A percentile compares a stretch with the other conserved stretches of the same genome.
Evolutionary conservation across 2,113 vertebrate species (phyloP).

Genomic region (Crotophaga sulcirostris): DNA sequence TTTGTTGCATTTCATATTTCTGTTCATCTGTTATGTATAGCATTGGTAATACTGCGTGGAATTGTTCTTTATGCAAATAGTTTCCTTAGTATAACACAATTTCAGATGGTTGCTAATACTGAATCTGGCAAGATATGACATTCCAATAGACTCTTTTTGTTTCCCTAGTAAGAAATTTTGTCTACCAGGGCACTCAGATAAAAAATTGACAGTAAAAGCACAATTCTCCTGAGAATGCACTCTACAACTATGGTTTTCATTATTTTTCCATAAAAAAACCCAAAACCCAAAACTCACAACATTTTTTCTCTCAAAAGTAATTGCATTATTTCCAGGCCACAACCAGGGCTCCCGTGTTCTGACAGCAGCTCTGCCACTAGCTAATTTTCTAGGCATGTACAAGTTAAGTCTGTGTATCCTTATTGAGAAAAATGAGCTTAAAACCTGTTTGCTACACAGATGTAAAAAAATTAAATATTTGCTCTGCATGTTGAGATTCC

Average conservation of each 20-base stretch:
- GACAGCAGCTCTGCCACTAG: not conserved
- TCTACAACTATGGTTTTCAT: not conserved
- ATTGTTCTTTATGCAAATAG: not conserved
- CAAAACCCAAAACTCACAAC: not conserved
- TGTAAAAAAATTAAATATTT: not conserved
- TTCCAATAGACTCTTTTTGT: not conserved
- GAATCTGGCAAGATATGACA: not conserved
- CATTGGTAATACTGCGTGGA: not conserved
- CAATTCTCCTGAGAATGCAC: not conserved
- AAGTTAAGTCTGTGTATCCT: not conserved
- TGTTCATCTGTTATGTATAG: not conserved
- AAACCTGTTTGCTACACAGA: not conserved
- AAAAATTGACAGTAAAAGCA: not conserved
- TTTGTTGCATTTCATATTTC: not conserved
- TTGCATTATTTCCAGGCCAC: not conserved
- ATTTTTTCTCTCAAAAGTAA: not conserved
- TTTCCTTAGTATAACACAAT: not conserved
- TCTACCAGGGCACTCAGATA: not conserved
- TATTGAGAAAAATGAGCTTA: not conserved
- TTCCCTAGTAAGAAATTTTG: not conserved
- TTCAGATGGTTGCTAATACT: not conserved
- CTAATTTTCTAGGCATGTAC: not conserved
- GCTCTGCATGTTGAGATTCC: not conserved
- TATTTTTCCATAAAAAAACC: not conserved
- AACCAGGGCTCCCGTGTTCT: not conserved